Conservation (phyloP, 2,113 vertebrate species). For the Chitala chitala region DNA sequence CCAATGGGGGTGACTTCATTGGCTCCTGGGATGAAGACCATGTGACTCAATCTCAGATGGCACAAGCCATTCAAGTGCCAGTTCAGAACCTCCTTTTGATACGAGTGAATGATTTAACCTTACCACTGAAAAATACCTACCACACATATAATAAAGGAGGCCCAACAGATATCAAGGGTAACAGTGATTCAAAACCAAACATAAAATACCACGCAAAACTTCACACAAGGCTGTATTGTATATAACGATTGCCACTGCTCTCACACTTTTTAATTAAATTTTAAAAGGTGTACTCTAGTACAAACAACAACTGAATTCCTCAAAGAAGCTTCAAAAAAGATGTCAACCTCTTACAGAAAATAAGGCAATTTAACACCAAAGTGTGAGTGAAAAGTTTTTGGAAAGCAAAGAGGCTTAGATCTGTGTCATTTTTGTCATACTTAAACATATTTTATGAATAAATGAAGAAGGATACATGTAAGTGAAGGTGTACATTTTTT, state of each 20-base stretch:
- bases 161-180: too few species aligned
- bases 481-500: background rate
- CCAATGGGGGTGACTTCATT: conserved; percentile 19
- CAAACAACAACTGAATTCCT: too few species aligned
- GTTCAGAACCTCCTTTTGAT: conserved; percentile 42
- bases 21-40: conserved; percentile 41
- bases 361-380: too few species aligned
- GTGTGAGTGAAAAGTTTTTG: too few species aligned
- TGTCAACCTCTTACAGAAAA: too few species aligned
- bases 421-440: too few species aligned
- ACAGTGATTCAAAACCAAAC: background rate
- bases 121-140: background rate
- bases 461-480: background rate
- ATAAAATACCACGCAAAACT: too few species aligned
- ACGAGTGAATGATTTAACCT: conserved; percentile 34
- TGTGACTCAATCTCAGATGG: conserved; percentile 60
- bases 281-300: background rate
- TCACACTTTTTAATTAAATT: background rate
- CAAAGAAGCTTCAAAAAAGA: too few species aligned
- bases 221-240: too few species aligned
- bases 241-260: too few species aligned
- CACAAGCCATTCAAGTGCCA: conserved; percentile 53
- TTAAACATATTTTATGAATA: background rate
- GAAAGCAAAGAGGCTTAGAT: too few species aligned
- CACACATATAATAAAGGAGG: background rate